Conservation (phyloP, 2,888 invertebrate genomes). For the Chydorus sphaericus region DNA sequence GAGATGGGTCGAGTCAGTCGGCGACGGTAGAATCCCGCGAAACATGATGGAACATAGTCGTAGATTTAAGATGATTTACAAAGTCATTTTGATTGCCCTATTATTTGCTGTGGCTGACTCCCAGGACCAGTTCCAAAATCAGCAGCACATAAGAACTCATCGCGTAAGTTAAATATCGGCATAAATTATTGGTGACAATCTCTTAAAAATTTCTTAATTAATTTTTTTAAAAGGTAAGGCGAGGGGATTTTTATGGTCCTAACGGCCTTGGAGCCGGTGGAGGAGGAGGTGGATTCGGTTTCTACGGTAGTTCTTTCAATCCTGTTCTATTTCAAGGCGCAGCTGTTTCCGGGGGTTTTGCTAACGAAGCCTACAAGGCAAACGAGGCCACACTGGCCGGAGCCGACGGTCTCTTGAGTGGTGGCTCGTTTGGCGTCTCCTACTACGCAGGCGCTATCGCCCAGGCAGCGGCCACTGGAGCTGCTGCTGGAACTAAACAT, state of each 20-base stretch:
- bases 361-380: constrained; percentile 5
- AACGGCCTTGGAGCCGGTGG: constrained; percentile 9
- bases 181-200: neutral
- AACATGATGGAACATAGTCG: no score
- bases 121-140: no score
- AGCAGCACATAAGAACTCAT: neutral
- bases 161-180: no score
- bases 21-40: no score
- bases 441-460: constrained; percentile 8
- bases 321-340: constrained; percentile 9
- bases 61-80: no score
- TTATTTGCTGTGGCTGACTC: no score
- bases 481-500: constrained; percentile 1
- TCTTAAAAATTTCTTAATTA: no score
- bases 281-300: neutral
- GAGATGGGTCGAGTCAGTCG: no score
- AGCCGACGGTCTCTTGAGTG: constrained; percentile 3
- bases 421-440: neutral
- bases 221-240: neutral
- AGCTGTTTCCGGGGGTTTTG: constrained; percentile 4
- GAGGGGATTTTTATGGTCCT: constrained; percentile 8
- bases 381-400: neutral
- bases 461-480: neutral
- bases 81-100: no score
- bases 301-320: constrained; percentile 6